Evolutionary conservation across 2,888 invertebrate genomes (phyloP), one percentile per base, ranked within the genome.

Genomic region (Orgyia antiqua): DNA sequence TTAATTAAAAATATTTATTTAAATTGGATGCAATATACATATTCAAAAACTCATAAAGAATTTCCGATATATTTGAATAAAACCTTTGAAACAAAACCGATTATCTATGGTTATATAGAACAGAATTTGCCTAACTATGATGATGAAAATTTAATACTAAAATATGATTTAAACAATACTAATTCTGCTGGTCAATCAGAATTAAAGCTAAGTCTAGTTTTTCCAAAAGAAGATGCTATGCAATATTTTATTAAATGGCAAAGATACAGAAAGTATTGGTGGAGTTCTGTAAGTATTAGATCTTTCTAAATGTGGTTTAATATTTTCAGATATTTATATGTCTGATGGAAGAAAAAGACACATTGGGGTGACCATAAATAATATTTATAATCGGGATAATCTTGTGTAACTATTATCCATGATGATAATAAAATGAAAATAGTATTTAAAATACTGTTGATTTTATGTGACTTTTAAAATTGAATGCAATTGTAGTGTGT

Each of bases 221-320:
- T 88, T 11, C 66, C 83, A n/a, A 70, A 80, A 24, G 65, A 74
- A 27, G 79, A 86, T 39, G 73, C 88, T 0, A 88, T 88, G 55
- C 91, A 91, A 46, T 88, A 90, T 58, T 94, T 93, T 64, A 90
- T 92, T 57, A 90, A 91, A 49, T 91, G 92, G 83, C 94, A 94
- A 60, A 88, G 92, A 39, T 91, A 93, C 55, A 88, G 94, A 33
- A 93, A 93, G 64, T 90, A 91, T 50, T 95, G 95, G 94, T 95
- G 95, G 95, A 91, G 94, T 74, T 93, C 92, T 68, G 89, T 92
- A 48, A 80, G 83, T 75, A 42, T 32, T 4, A 17, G 13, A 2
- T 29, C 10, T 10, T 18, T n/a, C n/a, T n/a, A n/a, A n/a, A n/a
- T 20, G 3, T 17, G 5, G 25, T 5, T 7, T 12, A 18, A 2